phyloP scores from a whole-genome alignment of 1,140 invertebrate species.

The Aethina tumida region DNA sequence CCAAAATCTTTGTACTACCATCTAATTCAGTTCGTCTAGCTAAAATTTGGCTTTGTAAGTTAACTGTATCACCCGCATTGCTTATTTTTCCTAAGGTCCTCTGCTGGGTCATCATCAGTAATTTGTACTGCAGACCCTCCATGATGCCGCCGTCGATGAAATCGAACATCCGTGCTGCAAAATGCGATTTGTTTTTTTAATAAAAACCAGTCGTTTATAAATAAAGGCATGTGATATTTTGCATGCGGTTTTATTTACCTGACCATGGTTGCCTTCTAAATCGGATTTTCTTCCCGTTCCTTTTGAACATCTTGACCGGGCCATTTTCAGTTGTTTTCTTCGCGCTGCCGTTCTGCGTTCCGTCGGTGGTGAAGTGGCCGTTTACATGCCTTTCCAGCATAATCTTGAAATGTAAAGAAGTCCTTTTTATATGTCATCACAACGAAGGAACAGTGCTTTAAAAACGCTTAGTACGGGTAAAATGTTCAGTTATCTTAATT shows the following conservation, averaged over 20 bases:
- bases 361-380: slow-evolving; percentile 70
- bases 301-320: slow-evolving; percentile 63
- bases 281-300: slow-evolving; percentile 76
- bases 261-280: slow-evolving; percentile 76
- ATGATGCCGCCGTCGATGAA: slow-evolving; percentile 81
- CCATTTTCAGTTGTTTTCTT: slow-evolving; percentile 58
- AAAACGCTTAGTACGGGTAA: too few species aligned
- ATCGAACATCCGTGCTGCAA: slow-evolving; percentile 69
- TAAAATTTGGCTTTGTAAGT: slow-evolving; percentile 56
- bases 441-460: too few species aligned
- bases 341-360: slow-evolving; percentile 46
- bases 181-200: slow-evolving; percentile 12
- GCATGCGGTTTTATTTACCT: slow-evolving; percentile 42
- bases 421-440: too few species aligned
- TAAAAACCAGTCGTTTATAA: background rate
- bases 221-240: background rate
- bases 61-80: slow-evolving; percentile 44
- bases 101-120: slow-evolving; percentile 49
- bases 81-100: slow-evolving; percentile 45
- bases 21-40: slow-evolving; percentile 49
- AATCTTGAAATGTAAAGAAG: slow-evolving; percentile 56
- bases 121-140: slow-evolving; percentile 69
- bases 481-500: too few species aligned
- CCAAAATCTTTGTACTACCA: slow-evolving; percentile 48
- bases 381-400: slow-evolving; percentile 88